phyloP scores from a whole-genome alignment of 2,113 vertebrate species.

The Alligator mississippiensis region DNA sequence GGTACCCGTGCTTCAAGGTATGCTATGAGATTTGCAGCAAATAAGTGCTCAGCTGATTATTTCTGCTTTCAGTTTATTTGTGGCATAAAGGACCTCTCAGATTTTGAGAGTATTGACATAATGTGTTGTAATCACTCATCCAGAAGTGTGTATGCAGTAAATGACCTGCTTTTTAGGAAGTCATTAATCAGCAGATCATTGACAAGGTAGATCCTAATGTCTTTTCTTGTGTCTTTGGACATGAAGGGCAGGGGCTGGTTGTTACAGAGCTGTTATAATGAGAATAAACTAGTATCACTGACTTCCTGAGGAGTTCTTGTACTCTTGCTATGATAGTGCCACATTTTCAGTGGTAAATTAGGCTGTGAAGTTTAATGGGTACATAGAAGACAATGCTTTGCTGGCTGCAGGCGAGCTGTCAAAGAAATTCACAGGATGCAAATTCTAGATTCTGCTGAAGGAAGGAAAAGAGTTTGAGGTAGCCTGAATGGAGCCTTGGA shows the following conservation, averaged over 20 bases:
- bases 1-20: not conserved
- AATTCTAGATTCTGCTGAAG: not conserved
- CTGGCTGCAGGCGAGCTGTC: not conserved
- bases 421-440: not conserved
- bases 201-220: conserved; percentile 7
- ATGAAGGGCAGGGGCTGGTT: not conserved
- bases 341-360: not conserved
- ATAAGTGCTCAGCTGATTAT: no score
- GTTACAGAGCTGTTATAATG: not conserved
- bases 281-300: not conserved
- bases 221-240: not conserved
- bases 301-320: not conserved
- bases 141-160: not conserved
- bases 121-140: not conserved
- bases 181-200: conserved; percentile 43
- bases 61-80: conserved; percentile 2
- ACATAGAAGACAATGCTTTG: not conserved
- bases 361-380: not conserved
- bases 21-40: not conserved
- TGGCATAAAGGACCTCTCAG: not conserved
- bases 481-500: not conserved
- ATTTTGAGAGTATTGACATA: conserved; percentile 22
- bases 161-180: conserved; percentile 21
- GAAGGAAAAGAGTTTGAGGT: not conserved
- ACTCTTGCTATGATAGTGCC: conserved; percentile 6